Base-by-base conservation (phyloP, 2,797 vertebrate species). In the Sciurus carolinensis region DNA sequence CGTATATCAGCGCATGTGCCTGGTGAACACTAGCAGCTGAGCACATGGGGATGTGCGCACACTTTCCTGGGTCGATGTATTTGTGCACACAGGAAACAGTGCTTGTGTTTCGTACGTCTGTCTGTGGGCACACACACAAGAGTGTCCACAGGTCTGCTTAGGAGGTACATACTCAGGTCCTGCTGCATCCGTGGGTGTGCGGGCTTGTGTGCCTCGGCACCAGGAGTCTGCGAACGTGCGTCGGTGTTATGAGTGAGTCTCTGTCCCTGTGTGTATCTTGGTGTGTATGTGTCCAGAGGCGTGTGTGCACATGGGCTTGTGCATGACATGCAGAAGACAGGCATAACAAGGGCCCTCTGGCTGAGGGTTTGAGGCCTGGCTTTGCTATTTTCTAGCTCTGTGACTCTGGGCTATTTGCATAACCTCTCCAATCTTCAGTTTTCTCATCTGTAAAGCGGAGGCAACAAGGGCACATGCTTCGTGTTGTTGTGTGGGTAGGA, bases 391-490 rank as follows among this genome's bases (percentile, higher is more conserved):
- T 52, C 90, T 79, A 14, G 28, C 79, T 62, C 33, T 79, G 26
- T 11, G 20, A 67, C 44, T 76, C 76, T 52, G 26, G 24, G n/a
- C 36, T 88, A 52, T n/a, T 76, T 87, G 39, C 4, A 22, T 12
- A 87, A 50, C 82, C 75, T 86, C 42, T 87, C 44, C 71, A 10
- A 72, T 44, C 87, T 87, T 22, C 57, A 30, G 30, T 85, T 85
- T 86, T 44, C 47, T 93, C 85, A 8, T 84, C 59, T 67, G 42
- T 57, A 94, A 92, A 94, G 84, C 84, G 75, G 79, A 91, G 17
- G 26, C 18, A 28, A 87, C 62, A 50, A 87, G 75, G 94, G 42
- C 39, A 36, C 36, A 72, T 64, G 8, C 26, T 36, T 73, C 80
- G n/a, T n/a, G 30, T 20, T 86, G 52, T 4, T 15, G 2, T 1